Conservation (phyloP, 2,113 vertebrate genomes). For the Lanius ludovicianus region DNA sequence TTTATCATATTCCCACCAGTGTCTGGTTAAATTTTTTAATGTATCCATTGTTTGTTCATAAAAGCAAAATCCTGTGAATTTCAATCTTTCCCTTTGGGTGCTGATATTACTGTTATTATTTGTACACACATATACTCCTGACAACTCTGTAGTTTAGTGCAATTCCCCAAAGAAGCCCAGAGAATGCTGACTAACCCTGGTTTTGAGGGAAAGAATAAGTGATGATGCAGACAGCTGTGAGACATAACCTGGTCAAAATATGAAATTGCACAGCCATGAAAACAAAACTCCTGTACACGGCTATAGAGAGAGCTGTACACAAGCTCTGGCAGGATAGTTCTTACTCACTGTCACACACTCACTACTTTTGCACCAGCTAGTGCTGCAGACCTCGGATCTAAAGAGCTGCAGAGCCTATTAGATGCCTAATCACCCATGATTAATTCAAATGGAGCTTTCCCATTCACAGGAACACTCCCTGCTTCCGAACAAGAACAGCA, state of each 20-base stretch:
- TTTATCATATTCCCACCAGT: neutral
- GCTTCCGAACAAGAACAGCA: neutral
- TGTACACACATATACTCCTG: neutral
- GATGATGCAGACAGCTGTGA: neutral
- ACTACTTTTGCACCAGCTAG: neutral
- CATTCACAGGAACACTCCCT: conserved; percentile 44
- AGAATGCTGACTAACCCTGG: neutral
- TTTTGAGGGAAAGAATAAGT: neutral
- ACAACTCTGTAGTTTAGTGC: neutral
- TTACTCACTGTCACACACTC: neutral
- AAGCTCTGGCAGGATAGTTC: neutral
- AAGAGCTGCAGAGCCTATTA: conserved; percentile 9
- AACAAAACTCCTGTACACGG: neutral
- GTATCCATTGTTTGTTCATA: neutral
- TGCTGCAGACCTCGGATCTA: neutral
- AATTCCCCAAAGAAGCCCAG: neutral
- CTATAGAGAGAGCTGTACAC: neutral
- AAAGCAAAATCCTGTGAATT: neutral
- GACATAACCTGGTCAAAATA: neutral
- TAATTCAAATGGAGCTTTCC: conserved; percentile 33
- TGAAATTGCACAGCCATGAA: neutral
- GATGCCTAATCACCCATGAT: conserved; percentile 19
- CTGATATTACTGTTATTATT: neutral
- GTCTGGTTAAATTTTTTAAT: neutral
- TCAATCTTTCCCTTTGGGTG: neutral